Percentiles rank a stretch among this genome's conserved stretches.
Conservation (phyloP, 1,140 invertebrate genomes). For the Trigoniulus corallinus region DNA sequence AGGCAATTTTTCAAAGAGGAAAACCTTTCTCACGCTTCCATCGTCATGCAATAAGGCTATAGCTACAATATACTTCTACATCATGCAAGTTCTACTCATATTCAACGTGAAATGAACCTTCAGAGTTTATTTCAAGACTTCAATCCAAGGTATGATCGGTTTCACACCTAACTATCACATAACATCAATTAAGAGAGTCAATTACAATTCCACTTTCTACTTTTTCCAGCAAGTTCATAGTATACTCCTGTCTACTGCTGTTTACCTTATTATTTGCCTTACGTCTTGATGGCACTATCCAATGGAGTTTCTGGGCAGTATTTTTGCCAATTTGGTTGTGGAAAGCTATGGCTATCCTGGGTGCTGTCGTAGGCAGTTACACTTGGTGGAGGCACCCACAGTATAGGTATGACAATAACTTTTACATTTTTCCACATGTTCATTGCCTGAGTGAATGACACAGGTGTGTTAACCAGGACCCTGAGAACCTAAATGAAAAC, state of each 20-base stretch:
- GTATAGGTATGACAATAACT: constrained; percentile 44
- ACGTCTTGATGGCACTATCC: constrained; percentile 65
- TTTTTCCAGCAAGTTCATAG: constrained; percentile 79
- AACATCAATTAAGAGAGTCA: constrained; percentile 7
- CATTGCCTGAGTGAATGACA: neutral
- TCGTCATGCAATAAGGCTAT: too few relatives aligned
- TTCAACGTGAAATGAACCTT: constrained; percentile 42
- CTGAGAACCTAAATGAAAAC: neutral
- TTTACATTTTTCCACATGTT: neutral
- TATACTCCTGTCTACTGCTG: constrained; percentile 75
- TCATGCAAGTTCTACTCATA: neutral
- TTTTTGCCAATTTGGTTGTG: constrained; percentile 93
- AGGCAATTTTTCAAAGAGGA: too few relatives aligned
- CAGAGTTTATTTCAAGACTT: constrained; percentile 80
- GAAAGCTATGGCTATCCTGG: constrained; percentile 78
- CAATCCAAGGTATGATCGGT: constrained; percentile 59
- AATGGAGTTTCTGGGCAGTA: constrained; percentile 87
- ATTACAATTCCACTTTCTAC: constrained; percentile 19
- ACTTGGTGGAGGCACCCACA: constrained; percentile 91
- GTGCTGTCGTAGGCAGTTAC: constrained; percentile 74
- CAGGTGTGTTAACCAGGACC: neutral
- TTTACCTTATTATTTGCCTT: constrained; percentile 81
- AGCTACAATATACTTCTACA: too few relatives aligned
- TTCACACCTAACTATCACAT: constrained; percentile 3
- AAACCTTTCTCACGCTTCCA: too few relatives aligned